phyloP scores from a whole-genome alignment of 2,113 vertebrate species.

The Salvelinus fontinalis region DNA sequence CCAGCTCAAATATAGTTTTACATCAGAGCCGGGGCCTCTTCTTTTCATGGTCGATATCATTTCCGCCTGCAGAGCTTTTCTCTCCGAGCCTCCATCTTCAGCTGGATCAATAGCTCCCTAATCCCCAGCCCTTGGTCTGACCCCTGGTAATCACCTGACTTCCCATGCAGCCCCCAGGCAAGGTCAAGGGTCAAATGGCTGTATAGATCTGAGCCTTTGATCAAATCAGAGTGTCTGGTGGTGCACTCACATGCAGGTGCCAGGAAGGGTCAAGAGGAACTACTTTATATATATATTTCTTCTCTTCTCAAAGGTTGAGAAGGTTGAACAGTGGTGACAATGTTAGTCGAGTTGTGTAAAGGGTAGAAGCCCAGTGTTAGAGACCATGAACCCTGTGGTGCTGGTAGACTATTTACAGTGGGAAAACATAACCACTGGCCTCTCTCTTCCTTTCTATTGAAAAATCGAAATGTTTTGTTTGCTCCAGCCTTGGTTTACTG shows the following conservation, averaged over 20 bases:
- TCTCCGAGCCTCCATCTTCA: slow-evolving; percentile 54
- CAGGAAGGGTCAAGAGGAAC: slow-evolving; percentile 55
- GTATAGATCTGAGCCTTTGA: slow-evolving; percentile 72
- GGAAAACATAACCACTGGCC: neutral
- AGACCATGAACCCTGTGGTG: neutral
- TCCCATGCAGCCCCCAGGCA: slow-evolving; percentile 63
- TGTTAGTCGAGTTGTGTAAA: slow-evolving; percentile 19
- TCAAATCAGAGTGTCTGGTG: slow-evolving; percentile 65
- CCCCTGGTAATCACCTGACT: slow-evolving; percentile 68
- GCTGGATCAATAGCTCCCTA: slow-evolving; percentile 68
- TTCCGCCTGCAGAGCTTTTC: slow-evolving; percentile 48
- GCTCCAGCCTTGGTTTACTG: neutral
- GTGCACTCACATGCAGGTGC: slow-evolving; percentile 26
- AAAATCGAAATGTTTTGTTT: neutral
- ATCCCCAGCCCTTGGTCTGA: slow-evolving; percentile 57
- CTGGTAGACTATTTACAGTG: neutral
- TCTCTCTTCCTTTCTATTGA: neutral
- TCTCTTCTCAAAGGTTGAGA: slow-evolving; percentile 8
- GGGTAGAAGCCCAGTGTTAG: neutral
- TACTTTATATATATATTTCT: slow-evolving; percentile 28
- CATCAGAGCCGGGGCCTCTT: slow-evolving; percentile 14
- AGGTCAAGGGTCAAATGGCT: slow-evolving; percentile 72
- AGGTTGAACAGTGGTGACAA: slow-evolving; percentile 18
- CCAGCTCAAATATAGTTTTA: slow-evolving; percentile 65
- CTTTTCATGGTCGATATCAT: slow-evolving; percentile 58